Conservation (phyloP, 2,113 vertebrate species). For the Polyodon spathula region DNA sequence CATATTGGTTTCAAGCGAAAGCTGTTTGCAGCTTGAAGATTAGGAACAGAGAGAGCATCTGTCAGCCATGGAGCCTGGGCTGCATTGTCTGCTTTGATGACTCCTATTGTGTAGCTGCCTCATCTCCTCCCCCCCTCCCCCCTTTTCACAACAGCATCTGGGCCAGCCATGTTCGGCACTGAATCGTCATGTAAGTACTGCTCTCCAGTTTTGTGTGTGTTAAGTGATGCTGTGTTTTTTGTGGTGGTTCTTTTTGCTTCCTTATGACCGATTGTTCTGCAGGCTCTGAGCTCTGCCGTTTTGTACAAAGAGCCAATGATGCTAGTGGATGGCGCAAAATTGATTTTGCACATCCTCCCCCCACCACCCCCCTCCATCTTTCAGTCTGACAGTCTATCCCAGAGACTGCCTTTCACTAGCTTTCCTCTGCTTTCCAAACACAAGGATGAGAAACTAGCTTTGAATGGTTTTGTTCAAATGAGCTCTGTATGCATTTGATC, state of each 20-base stretch:
- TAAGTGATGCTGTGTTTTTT: conserved; percentile 1
- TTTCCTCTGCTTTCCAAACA: too few species aligned
- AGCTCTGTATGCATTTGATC: too few species aligned
- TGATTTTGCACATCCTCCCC: conserved; percentile 6
- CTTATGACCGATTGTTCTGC: conserved; percentile 36
- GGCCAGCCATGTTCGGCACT: conserved; percentile 96
- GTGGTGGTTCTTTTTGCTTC: conserved; percentile 19
- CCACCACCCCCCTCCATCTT: not conserved
- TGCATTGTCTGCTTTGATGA: conserved; percentile 90
- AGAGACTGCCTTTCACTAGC: too few species aligned
- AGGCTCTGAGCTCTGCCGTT: conserved; percentile 47
- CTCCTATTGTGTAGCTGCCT: conserved; percentile 80
- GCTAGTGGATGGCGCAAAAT: conserved; percentile 29
- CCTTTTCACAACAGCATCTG: conserved; percentile 70
- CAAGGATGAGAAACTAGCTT: too few species aligned
- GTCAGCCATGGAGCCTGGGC: conserved; percentile 69
- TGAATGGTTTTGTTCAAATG: too few species aligned
- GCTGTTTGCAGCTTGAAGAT: conserved; percentile 44
- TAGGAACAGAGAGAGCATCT: conserved; percentile 59
- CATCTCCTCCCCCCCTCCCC: conserved; percentile 57
- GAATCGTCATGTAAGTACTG: conserved; percentile 95
- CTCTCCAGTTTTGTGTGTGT: not conserved
- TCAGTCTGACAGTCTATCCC: conserved; percentile 2
- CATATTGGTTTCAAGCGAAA: conserved; percentile 32
- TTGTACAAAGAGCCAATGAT: conserved; percentile 34